Evolutionary conservation across 1,140 invertebrate genomes (phyloP), one percentile per base, ranked within the genome.

Genomic region (Brachionus paranguensis): DNA sequence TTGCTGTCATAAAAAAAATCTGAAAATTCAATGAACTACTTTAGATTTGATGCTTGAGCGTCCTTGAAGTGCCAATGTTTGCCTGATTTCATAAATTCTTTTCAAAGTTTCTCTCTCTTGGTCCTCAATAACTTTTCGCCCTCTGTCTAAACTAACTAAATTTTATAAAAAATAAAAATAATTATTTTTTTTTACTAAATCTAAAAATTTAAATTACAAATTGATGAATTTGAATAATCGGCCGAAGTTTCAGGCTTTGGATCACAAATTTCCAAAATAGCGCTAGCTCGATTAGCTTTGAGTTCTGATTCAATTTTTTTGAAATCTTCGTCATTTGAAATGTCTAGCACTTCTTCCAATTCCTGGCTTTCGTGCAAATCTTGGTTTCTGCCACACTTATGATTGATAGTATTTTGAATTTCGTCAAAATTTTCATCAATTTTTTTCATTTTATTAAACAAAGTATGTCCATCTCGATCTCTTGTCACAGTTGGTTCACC

Each of bases 401-500:
- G 43, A 10, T 45, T 24, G 20, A 76, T 47, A 6, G 24, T 41
- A 43, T 81, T 43, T 68, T 81, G 33, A 64, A 81, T 81, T 45
- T 81, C 78, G 3, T 81, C 78, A 81, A 81, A 81, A 68, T 81
- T 68, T 64, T 81, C 78, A 41, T 81, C 78, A 20, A 81, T 81
- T 47, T 81, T 81, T 60, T 47, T 60, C 78, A 81, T 81, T 11
- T 81, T 81, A 68, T 81, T 81, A 29, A 81, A 65, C 10, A 81
- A 41, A 20, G 64, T 60, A 81, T 81, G 20, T 41, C 78, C 78
- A 41, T 68, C 53, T 20, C 78, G 41, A 27, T 81, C 78, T 29
- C 14, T 60, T n/a, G 27, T 20, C 8, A 64, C 37, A 10, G 20
- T 24, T 24, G 78, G 78, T 68, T 81, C 50, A 27, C 78, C 78